Conservation (phyloP, 2,797 vertebrate species). For the Hoplostethus atlanticus region DNA sequence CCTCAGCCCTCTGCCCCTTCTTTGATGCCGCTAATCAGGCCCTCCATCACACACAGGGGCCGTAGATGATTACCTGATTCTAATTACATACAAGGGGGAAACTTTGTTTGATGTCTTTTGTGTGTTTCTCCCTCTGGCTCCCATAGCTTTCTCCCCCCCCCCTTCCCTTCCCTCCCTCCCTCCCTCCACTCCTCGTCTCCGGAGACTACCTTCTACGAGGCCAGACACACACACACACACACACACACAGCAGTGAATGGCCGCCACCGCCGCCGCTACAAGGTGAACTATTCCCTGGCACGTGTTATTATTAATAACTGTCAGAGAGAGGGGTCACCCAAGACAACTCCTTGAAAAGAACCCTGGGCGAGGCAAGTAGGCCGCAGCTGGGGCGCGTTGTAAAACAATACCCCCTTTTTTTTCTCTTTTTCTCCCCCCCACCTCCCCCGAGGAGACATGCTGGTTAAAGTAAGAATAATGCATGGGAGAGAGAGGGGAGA, state of each 20-base stretch:
- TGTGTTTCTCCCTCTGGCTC: conserved; percentile 26
- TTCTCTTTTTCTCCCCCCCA: no score
- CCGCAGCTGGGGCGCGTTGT: conserved; percentile 77
- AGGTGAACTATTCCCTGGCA: conserved; percentile 82
- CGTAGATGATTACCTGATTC: conserved; percentile 62
- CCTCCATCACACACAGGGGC: conserved; percentile 49
- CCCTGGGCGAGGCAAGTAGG: conserved; percentile 79
- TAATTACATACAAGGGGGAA: conserved; percentile 48
- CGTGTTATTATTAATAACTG: conserved; percentile 86
- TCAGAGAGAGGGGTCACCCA: conserved; percentile 79
- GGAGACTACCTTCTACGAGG: conserved; percentile 46
- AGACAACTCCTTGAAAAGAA: conserved; percentile 83
- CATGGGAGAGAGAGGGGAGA: conserved; percentile 57
- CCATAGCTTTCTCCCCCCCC: conserved; percentile 1
- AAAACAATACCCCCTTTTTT: conserved; percentile 72
- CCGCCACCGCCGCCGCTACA: conserved; percentile 65
- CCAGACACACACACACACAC: conserved; percentile 50
- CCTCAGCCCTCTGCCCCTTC: conserved; percentile 33
- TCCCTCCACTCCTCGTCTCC: conserved; percentile 14
- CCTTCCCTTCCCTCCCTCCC: background rate
- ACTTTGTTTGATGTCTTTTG: conserved; percentile 65
- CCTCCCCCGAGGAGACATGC: conserved; percentile 61
- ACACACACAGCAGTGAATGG: conserved; percentile 25
- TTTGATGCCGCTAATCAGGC: conserved; percentile 65
- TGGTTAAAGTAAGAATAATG: conserved; percentile 83